A percentile compares a stretch with the other conserved stretches of the same genome.
Conservation (phyloP, 2,888 invertebrate species). For the Metellina segmentata region DNA sequence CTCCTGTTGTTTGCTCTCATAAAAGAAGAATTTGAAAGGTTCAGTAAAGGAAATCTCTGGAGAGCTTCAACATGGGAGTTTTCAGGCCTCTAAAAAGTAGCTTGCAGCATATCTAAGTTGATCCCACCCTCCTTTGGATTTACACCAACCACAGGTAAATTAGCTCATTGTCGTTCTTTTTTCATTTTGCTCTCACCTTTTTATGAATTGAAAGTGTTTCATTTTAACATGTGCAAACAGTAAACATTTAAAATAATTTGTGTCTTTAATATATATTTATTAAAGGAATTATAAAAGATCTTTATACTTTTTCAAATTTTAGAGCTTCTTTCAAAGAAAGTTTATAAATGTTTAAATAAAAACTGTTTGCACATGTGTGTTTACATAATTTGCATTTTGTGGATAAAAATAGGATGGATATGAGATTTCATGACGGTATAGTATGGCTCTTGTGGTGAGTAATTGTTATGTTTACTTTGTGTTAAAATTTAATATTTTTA, state of each 20-base stretch:
- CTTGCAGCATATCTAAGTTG: constrained; percentile 60
- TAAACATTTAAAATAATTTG: neutral
- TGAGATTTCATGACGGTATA: too few relatives aligned
- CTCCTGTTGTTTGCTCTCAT: constrained; percentile 76
- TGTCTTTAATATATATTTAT: too few relatives aligned
- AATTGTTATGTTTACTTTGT: too few relatives aligned
- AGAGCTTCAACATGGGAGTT: constrained; percentile 75
- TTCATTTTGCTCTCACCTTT: neutral
- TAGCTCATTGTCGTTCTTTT: constrained; percentile 60
- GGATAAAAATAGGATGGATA: too few relatives aligned
- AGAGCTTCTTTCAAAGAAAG: too few relatives aligned
- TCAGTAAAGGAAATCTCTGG: constrained; percentile 34
- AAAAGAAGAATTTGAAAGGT: constrained; percentile 38
- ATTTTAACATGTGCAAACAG: constrained; percentile 18
- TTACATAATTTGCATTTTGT: too few relatives aligned
- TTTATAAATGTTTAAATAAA: too few relatives aligned
- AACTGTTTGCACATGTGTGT: too few relatives aligned
- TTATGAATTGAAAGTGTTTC: neutral
- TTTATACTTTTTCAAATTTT: too few relatives aligned
- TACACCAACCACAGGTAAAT: constrained; percentile 75
- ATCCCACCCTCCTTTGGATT: constrained; percentile 58
- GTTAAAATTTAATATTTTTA: too few relatives aligned
- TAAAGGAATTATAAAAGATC: too few relatives aligned
- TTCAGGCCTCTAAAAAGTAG: constrained; percentile 64
- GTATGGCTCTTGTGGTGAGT: too few relatives aligned